phyloP scores from a whole-genome alignment of 2,797 vertebrate species.

The Odontamblyopus rebecca region DNA sequence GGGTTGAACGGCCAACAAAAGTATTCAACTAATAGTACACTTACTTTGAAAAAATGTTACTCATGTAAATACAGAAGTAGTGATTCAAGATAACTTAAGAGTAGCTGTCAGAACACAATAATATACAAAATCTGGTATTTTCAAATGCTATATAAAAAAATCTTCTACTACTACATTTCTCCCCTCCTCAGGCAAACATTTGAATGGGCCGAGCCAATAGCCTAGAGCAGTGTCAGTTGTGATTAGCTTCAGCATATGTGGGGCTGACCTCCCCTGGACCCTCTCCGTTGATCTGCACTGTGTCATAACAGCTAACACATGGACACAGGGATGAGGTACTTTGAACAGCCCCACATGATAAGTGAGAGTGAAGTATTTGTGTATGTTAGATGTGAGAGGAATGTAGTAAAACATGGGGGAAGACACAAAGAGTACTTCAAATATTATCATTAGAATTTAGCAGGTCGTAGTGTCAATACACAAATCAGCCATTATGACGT shows the following conservation, averaged over 20 bases:
- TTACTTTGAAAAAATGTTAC: too few species aligned
- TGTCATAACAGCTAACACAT: slow-evolving; percentile 32
- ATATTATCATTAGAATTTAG: neutral
- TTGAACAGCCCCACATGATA: too few species aligned
- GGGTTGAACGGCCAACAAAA: neutral
- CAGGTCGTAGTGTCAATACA: neutral
- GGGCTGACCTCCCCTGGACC: slow-evolving; percentile 13
- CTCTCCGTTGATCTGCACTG: neutral
- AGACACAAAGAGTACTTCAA: neutral
- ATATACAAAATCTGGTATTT: neutral
- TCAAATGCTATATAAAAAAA: neutral
- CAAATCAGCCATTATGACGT: neutral
- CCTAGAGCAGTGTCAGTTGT: neutral
- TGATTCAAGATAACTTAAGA: too few species aligned
- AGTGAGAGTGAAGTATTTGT: slow-evolving; percentile 1
- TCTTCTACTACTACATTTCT: neutral
- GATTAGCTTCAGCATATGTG: slow-evolving; percentile 34
- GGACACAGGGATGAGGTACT: neutral
- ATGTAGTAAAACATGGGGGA: neutral
- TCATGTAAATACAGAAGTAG: too few species aligned
- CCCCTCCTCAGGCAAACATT: neutral
- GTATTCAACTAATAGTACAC: too few species aligned
- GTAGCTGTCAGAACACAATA: too few species aligned
- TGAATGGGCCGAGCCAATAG: neutral
- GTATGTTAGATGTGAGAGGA: neutral